These are phyloP conservation scores for Hirtodrosophila duncani DNA, from an alignment of 2,888 invertebrate species.

Conservation along the genomic window DNA sequence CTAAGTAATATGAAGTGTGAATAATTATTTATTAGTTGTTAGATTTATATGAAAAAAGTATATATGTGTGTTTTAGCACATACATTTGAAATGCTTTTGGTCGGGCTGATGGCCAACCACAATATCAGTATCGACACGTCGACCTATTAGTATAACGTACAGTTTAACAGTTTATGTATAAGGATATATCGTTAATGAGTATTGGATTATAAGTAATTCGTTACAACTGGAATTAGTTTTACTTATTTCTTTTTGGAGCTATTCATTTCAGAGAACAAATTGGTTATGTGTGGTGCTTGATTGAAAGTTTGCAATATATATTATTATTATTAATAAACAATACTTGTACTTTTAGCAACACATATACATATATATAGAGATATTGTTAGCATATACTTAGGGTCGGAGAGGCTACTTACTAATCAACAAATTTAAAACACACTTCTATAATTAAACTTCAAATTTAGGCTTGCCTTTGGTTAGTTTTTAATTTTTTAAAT, in stretches of 20 bases:
- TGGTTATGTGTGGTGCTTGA: too few species aligned
- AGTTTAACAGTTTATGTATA: conserved; percentile 29
- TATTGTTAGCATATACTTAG: background rate
- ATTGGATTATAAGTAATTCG: conserved; percentile 41
- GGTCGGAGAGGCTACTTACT: conserved; percentile 48
- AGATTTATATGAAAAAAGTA: too few species aligned
- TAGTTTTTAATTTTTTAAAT: conserved; percentile 41
- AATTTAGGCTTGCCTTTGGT: conserved; percentile 9
- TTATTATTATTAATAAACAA: conserved; percentile 7
- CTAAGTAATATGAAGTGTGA: background rate
- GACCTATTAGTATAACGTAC: too few species aligned
- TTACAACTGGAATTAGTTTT: conserved; percentile 39
- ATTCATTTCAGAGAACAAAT: conserved; percentile 34
- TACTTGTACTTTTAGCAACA: too few species aligned
- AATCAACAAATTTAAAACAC: conserved; percentile 59
- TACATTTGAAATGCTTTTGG: too few species aligned
- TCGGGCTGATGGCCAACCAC: too few species aligned
- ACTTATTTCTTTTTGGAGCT: conserved; percentile 18
- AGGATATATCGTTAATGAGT: conserved; percentile 45
- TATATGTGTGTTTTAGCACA: too few species aligned
- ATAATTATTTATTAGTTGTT: conserved; percentile 8
- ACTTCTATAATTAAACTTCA: conserved; percentile 20
- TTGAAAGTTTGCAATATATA: too few species aligned
- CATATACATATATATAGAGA: background rate
- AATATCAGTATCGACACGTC: too few species aligned